Evolutionary conservation across 2,888 invertebrate species (phyloP).

Genomic region (Drosophila rubida): DNA sequence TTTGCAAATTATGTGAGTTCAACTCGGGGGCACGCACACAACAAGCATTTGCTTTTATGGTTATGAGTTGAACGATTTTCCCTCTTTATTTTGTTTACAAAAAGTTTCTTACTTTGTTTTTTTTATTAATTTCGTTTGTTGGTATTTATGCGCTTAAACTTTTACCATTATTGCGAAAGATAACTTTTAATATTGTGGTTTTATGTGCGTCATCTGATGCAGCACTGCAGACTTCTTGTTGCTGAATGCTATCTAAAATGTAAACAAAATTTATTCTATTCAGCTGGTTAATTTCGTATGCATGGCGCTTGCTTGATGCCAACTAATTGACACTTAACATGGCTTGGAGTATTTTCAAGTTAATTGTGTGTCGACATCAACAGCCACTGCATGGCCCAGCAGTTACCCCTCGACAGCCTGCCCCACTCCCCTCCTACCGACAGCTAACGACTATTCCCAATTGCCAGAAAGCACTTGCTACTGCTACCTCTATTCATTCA

Average conservation of each 20-base stretch:
- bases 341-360: slow-evolving; percentile 75
- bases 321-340: slow-evolving; percentile 80
- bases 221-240: slow-evolving; percentile 2
- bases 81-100: slow-evolving; percentile 13
- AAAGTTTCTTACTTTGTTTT: slow-evolving; percentile 49
- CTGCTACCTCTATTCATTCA: slow-evolving; percentile 50
- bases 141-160: slow-evolving; percentile 18
- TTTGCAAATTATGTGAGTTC: slow-evolving; percentile 74
- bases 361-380: slow-evolving; percentile 79
- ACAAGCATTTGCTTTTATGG: slow-evolving; percentile 28
- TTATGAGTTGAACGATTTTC: slow-evolving; percentile 42
- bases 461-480: slow-evolving; percentile 33
- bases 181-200: slow-evolving; percentile 1
- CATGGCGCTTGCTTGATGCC: slow-evolving; percentile 65
- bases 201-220: background rate
- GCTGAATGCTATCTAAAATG: slow-evolving; percentile 35
- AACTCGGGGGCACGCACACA: slow-evolving; percentile 34
- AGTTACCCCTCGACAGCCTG: background rate
- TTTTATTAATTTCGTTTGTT: slow-evolving; percentile 38
- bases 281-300: slow-evolving; percentile 51
- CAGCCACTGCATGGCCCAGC: slow-evolving; percentile 27
- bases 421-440: background rate
- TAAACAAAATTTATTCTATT: slow-evolving; percentile 62
- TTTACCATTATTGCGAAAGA: slow-evolving; percentile 7
- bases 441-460: slow-evolving; percentile 2